Percentiles rank a stretch among this genome's conserved stretches.
Conservation (phyloP, 64 coral and sea anemone genomes). For the Montipora foliosa region DNA sequence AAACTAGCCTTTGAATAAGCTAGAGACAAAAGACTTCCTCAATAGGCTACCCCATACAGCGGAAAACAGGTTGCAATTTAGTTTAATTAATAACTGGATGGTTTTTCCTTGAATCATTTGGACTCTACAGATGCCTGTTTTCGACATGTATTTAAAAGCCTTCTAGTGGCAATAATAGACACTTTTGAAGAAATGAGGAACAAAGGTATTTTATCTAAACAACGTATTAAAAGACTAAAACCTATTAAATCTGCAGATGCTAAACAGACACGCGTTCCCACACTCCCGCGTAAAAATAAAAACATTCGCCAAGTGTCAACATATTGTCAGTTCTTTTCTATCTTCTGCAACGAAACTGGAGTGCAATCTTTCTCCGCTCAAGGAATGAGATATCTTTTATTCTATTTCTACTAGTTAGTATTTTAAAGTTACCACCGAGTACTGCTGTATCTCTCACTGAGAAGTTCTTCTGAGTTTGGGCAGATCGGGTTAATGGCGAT, state of each 20-base stretch:
- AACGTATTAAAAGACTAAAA: constrained; percentile 80
- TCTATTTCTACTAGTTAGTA: neutral
- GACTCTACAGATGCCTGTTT: constrained; percentile 32
- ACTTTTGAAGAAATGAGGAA: constrained; percentile 73
- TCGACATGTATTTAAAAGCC: constrained; percentile 80
- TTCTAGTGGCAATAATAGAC: constrained; percentile 66
- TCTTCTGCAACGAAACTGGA: neutral
- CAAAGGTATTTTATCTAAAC: constrained; percentile 73
- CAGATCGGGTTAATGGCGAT: neutral
- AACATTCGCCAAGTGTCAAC: constrained; percentile 26
- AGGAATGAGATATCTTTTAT: neutral
- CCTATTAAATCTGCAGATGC: constrained; percentile 73
- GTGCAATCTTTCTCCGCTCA: neutral
- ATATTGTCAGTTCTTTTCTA: neutral
- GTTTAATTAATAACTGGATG: constrained; percentile 29
- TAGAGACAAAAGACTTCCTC: constrained; percentile 24
- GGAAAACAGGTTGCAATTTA: constrained; percentile 29
- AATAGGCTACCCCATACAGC: constrained; percentile 29
- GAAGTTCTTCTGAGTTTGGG: neutral
- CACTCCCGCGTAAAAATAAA: constrained; percentile 60
- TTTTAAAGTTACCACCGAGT: neutral
- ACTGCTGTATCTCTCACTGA: neutral
- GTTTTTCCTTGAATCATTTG: constrained; percentile 16
- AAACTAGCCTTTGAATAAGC: constrained; percentile 34
- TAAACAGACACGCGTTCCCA: constrained; percentile 46